Evolutionary conservation across 92 coral and sea anemone species (phyloP).

Genomic region (Palythoa caribaeorum): DNA sequence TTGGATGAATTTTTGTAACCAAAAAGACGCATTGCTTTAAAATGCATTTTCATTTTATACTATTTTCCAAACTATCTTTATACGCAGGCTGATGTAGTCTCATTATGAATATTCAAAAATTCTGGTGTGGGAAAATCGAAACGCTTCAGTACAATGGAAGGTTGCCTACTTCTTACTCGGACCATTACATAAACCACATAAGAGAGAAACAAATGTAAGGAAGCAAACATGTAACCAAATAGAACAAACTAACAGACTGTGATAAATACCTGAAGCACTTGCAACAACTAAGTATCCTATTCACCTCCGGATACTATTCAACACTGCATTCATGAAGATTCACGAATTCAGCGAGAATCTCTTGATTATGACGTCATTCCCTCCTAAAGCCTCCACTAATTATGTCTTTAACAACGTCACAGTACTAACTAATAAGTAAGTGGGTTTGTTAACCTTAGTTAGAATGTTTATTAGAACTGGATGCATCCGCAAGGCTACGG

Average conservation of each 20-base stretch:
- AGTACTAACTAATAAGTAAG: background rate
- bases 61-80: too few species aligned
- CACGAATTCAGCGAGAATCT: background rate
- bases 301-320: background rate
- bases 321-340: background rate
- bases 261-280: background rate
- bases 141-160: too few species aligned
- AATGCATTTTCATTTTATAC: too few species aligned
- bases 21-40: too few species aligned
- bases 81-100: too few species aligned
- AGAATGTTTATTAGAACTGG: background rate
- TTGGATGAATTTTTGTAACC: too few species aligned
- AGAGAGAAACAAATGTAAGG: too few species aligned
- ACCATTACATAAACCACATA: too few species aligned
- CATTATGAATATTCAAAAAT: too few species aligned
- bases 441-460: background rate
- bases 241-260: background rate
- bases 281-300: background rate
- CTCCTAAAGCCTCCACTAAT: background rate
- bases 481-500: background rate
- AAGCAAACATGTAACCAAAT: too few species aligned
- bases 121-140: too few species aligned
- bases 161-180: too few species aligned
- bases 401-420: background rate
- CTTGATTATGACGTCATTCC: background rate